These are phyloP conservation scores for Drosophila nigrodunni DNA, from an alignment of 1,140 invertebrate genomes.

Conservation along the genomic window DNA sequence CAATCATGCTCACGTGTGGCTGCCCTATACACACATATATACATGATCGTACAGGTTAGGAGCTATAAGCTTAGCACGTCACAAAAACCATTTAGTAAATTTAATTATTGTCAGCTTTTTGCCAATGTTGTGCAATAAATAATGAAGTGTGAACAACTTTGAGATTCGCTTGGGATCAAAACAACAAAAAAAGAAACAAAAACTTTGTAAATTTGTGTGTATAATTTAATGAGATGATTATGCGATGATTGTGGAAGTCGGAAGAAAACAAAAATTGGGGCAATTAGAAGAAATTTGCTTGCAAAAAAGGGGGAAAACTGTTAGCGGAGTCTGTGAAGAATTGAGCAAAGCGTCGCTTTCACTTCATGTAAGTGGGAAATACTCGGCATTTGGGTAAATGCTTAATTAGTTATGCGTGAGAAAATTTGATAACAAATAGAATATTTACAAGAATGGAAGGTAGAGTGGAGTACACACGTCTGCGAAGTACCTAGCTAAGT, in stretches of 20 bases:
- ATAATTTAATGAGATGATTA: slow-evolving; percentile 11
- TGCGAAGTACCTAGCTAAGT: too few species aligned
- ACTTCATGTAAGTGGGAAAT: slow-evolving; percentile 46
- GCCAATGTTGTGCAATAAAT: slow-evolving; percentile 63
- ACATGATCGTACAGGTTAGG: background rate
- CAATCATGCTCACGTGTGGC: slow-evolving; percentile 65
- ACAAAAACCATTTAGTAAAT: slow-evolving; percentile 65
- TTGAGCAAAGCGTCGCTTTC: slow-evolving; percentile 61
- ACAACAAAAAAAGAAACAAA: too few species aligned
- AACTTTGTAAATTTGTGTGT: background rate
- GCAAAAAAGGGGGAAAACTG: slow-evolving; percentile 45
- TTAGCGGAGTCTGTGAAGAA: slow-evolving; percentile 16
- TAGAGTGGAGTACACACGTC: too few species aligned
- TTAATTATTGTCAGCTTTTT: slow-evolving; percentile 69
- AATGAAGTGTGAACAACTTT: slow-evolving; percentile 34
- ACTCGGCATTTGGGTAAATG: slow-evolving; percentile 23
- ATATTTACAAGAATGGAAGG: background rate
- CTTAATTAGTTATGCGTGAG: slow-evolving; percentile 56
- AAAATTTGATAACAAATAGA: slow-evolving; percentile 40
- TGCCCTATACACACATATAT: slow-evolving; percentile 2
- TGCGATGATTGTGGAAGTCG: slow-evolving; percentile 16
- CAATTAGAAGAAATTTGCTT: slow-evolving; percentile 62
- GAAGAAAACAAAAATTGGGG: slow-evolving; percentile 39
- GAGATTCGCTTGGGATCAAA: slow-evolving; percentile 20
- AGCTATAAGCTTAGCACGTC: slow-evolving; percentile 16